Base-by-base conservation (phyloP, 2,888 invertebrate species). In the Brenthis hecate region DNA sequence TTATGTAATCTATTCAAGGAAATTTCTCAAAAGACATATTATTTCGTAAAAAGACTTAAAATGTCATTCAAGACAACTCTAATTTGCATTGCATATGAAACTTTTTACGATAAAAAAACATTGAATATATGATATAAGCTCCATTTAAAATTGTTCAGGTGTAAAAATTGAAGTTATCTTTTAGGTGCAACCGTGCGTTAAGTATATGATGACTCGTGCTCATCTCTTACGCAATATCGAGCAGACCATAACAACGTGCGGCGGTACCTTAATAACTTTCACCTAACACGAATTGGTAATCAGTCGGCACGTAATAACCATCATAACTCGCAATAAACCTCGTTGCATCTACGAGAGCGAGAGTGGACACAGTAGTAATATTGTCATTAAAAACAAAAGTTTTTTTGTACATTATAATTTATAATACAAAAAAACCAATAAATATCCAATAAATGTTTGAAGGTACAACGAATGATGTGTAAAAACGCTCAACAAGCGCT, bases 361-460 rank as follows among this genome's bases (percentile, higher is more conserved):
- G 89, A 89, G 85, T 84, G 80, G 81, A 79, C 79, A 81, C 6
- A 13, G 82, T 84, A 86, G 87, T 87, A 86, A 88, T 90, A 89
- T 85, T 82, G 86, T 86, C 82, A 83, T 83, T 8, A 83, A 90
- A 16, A 28, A 28, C 89, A 88, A 89, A 82, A 88, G 83, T 72
- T 78, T 77, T 80, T 43, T 43, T 11, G 11, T 43, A 43, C 2
- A 43, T 2, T 11, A 43, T 11, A 8, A 43, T 36, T 2, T 11
- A 43, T 11, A 8, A 43, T 36, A 6, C 8, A 6, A 43, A 43
- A 19, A 43, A 43, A 43, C 2, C 36, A 11, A 43, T 43, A 43
- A 11, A 43, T 43, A 43, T 43, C 11, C 11, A 43, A 43, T 43
- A 11, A 43, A 43, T 43, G 11, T 43, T 43, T 43, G 28, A 28